A percentile compares a stretch with the other conserved stretches of the same genome.
These are phyloP conservation scores for Halesus radiatus DNA, from an alignment of 1,140 invertebrate species.

Conservation along the genomic window DNA sequence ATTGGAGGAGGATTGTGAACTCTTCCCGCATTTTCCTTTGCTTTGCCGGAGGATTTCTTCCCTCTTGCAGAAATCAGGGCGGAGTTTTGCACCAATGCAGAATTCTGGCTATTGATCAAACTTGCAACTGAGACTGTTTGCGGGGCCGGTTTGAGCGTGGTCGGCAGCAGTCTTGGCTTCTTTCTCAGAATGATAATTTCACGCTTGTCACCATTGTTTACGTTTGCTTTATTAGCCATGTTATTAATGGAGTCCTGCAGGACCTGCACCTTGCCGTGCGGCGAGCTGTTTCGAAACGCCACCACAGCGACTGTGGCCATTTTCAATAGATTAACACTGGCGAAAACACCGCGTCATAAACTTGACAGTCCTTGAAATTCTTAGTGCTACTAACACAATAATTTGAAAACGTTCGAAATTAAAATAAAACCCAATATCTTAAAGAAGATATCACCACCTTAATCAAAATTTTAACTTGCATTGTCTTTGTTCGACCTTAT, in stretches of 20 bases:
- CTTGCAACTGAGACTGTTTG: slow-evolving; percentile 64
- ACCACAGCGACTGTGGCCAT: slow-evolving; percentile 47
- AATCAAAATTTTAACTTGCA: neutral
- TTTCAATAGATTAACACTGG: slow-evolving; percentile 20
- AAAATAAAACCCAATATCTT: neutral
- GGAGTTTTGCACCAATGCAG: slow-evolving; percentile 12
- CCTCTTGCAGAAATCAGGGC: slow-evolving; percentile 15
- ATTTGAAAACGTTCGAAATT: neutral
- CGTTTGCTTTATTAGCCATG: slow-evolving; percentile 60
- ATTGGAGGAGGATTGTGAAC: slow-evolving; percentile 75
- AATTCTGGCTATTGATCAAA: slow-evolving; percentile 60
- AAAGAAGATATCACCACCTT: neutral
- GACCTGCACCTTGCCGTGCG: slow-evolving; percentile 65
- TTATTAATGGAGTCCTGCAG: slow-evolving; percentile 69
- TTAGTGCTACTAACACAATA: neutral
- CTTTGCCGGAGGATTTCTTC: slow-evolving; percentile 40
- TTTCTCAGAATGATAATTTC: slow-evolving; percentile 68
- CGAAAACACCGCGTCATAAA: slow-evolving; percentile 24
- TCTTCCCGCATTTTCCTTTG: slow-evolving; percentile 38
- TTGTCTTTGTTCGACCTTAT: slow-evolving; percentile 8
- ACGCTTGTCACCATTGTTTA: slow-evolving; percentile 61
- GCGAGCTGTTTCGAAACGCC: slow-evolving; percentile 59
- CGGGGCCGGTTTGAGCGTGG: slow-evolving; percentile 46
- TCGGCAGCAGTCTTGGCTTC: slow-evolving; percentile 62
- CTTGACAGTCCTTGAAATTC: slow-evolving; percentile 15